phyloP scores from a whole-genome alignment of 2,888 invertebrate species.

The Macaria notata region DNA sequence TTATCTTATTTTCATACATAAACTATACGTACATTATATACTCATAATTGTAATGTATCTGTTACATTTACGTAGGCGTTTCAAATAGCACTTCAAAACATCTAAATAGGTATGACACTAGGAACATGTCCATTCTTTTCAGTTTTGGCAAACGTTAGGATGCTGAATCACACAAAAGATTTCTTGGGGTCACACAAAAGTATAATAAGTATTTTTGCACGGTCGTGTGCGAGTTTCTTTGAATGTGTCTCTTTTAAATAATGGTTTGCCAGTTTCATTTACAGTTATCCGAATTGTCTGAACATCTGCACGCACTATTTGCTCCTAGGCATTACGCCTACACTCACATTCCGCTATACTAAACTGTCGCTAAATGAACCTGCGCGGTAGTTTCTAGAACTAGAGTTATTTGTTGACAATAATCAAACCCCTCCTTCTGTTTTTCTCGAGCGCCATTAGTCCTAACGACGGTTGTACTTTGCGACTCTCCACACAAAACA shows the following conservation, averaged over 20 bases:
- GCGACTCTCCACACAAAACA: conserved; percentile 20
- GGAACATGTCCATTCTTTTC: conserved; percentile 14
- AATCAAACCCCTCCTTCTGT: conserved; percentile 6
- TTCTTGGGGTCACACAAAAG: conserved; percentile 25
- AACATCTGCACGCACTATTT: conserved; percentile 26
- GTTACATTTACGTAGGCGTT: conserved; percentile 6
- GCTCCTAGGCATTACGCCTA: conserved; percentile 25
- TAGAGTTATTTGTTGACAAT: conserved; percentile 7
- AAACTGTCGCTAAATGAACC: conserved; percentile 17
- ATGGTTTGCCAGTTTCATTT: conserved; percentile 23
- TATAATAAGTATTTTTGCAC: conserved; percentile 24
- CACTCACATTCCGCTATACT: conserved; percentile 19
- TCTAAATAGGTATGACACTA: conserved; percentile 3
- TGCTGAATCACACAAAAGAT: conserved; percentile 19
- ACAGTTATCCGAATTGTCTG: conserved; percentile 23
- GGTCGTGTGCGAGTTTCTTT: conserved; percentile 21
- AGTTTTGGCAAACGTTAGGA: conserved; percentile 19
- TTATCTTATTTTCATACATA: too few species aligned
- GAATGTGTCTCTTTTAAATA: conserved; percentile 24
- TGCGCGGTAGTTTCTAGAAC: conserved; percentile 7
- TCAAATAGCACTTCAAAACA: conserved; percentile 3
- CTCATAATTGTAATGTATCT: too few species aligned
- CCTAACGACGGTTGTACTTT: conserved; percentile 8
- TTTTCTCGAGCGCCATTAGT: conserved; percentile 5
- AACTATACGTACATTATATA: too few species aligned